These are phyloP conservation scores for Tilapia sparmanii DNA, from an alignment of 2,113 vertebrate species.

Conservation along the genomic window DNA sequence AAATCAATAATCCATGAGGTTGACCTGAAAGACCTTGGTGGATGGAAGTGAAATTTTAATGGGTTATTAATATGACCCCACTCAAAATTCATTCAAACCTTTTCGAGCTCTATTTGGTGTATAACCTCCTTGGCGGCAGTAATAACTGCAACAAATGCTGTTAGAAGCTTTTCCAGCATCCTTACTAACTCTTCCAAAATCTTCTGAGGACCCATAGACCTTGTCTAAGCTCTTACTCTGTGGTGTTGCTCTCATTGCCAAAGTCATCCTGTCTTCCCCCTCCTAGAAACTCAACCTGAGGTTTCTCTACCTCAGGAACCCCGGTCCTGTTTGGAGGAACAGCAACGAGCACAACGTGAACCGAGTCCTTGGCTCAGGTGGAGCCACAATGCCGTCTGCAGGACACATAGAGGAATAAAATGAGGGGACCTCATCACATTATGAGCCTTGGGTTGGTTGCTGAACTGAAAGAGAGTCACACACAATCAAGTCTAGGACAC, in stretches of 20 bases:
- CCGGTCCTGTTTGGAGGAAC: conserved; percentile 42
- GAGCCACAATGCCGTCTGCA: conserved; percentile 2
- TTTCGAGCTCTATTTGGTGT: background rate
- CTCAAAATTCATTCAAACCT: background rate
- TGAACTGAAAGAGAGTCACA: background rate
- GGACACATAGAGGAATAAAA: background rate
- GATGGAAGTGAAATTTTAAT: background rate
- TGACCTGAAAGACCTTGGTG: background rate
- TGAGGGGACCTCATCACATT: background rate
- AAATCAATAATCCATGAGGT: background rate
- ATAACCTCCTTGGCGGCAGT: background rate
- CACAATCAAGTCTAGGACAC: background rate
- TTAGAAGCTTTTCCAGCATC: background rate
- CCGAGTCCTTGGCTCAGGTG: background rate
- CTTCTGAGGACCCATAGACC: background rate
- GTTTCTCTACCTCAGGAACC: conserved; percentile 65
- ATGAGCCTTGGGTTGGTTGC: background rate
- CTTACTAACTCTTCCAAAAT: background rate
- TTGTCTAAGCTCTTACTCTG: conserved; percentile 49
- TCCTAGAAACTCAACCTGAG: conserved; percentile 62
- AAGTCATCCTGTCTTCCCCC: conserved; percentile 65
- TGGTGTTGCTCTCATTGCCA: conserved; percentile 67
- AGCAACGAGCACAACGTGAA: conserved; percentile 24
- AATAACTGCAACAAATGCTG: background rate
- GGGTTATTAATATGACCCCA: background rate